Evolutionary conservation across 2,888 invertebrate species (phyloP).

Genomic region (Scaptomyza parva): DNA sequence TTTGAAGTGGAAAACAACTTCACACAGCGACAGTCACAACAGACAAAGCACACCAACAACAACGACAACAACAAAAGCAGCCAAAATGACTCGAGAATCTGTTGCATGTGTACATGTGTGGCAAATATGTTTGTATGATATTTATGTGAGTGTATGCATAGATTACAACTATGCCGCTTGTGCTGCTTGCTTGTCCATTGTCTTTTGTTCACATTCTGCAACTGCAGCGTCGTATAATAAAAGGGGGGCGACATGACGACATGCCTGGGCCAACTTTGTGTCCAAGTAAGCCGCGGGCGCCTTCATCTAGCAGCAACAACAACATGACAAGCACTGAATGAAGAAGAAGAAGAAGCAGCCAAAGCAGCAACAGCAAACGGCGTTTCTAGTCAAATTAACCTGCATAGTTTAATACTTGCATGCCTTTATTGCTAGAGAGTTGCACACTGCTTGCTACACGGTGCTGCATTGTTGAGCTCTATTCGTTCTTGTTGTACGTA

Average conservation of each 20-base stretch:
- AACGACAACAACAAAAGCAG: conserved; percentile 26
- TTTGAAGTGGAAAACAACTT: conserved; percentile 58
- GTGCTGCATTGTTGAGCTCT: conserved; percentile 35
- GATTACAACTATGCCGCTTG: conserved; percentile 39
- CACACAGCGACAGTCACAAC: conserved; percentile 26
- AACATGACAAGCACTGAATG: conserved; percentile 24
- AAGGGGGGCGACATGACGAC: conserved; percentile 32
- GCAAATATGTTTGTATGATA: conserved; percentile 9
- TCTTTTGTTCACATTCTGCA: conserved; percentile 58
- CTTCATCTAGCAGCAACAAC: conserved; percentile 43
- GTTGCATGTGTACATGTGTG: conserved; percentile 24
- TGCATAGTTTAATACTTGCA: conserved; percentile 72
- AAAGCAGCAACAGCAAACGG: conserved; percentile 39
- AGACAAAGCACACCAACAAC: conserved; percentile 34
- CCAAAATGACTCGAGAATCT: conserved; percentile 29
- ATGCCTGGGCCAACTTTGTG: conserved; percentile 58
- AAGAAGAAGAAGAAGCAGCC: conserved; percentile 3
- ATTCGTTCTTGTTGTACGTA: conserved; percentile 17
- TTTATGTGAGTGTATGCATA: conserved; percentile 12
- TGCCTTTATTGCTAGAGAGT: conserved; percentile 43
- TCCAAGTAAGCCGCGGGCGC: conserved; percentile 55
- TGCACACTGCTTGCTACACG: conserved; percentile 24
- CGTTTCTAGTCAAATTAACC: conserved; percentile 75
- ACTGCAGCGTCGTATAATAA: conserved; percentile 37
- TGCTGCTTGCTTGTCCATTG: conserved; percentile 60